phyloP scores from a whole-genome alignment of 2,113 vertebrate genomes.

The Xenus cinereus region DNA sequence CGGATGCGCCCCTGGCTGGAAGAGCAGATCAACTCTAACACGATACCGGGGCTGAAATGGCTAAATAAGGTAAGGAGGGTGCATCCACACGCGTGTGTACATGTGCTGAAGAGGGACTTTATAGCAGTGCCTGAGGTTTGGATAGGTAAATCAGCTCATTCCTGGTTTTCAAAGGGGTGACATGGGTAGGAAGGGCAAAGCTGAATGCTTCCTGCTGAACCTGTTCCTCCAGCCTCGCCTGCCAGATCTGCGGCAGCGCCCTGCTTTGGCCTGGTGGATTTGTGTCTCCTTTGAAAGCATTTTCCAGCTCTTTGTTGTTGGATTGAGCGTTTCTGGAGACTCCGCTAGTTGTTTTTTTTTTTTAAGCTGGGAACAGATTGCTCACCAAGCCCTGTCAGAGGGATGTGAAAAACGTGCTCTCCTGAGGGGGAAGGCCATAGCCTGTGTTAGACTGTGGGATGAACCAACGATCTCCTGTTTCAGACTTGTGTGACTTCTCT shows the following conservation, averaged over 20 bases:
- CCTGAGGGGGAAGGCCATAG: neutral
- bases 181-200: neutral
- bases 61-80: conserved; percentile 85
- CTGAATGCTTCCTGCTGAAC: conserved; percentile 42
- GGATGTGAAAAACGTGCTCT: neutral
- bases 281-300: conserved; percentile 37
- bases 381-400: neutral
- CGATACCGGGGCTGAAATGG: conserved; percentile 95
- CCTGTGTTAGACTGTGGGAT: neutral
- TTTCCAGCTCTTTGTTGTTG: conserved; percentile 22
- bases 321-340: neutral
- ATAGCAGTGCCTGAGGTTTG: neutral
- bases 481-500: neutral
- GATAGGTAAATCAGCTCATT: neutral
- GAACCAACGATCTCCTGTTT: neutral
- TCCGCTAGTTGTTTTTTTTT: neutral
- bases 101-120: neutral
- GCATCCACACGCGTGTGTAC: accelerated
- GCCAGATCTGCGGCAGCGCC: neutral
- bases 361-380: neutral
- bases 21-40: conserved; percentile 93
- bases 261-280: neutral
- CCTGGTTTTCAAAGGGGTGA: conserved; percentile 1
- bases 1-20: conserved; percentile 98
- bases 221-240: neutral